Conservation (phyloP, 2,797 vertebrate genomes). For the Pangasius krempfi region DNA sequence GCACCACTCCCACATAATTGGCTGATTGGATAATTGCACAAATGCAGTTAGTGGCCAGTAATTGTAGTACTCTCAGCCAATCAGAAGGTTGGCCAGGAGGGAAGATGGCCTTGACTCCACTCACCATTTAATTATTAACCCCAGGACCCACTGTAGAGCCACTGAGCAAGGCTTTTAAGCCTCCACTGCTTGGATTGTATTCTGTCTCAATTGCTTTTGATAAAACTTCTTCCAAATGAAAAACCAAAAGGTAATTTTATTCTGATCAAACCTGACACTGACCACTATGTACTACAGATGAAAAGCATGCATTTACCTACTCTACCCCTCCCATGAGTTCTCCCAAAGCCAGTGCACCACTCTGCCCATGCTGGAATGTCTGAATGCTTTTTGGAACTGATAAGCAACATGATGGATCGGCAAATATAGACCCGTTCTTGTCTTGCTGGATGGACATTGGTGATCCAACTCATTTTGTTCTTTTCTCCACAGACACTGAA, state of each 20-base stretch:
- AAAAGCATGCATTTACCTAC: neutral
- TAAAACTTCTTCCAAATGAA: conserved; percentile 5
- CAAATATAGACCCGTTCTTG: neutral
- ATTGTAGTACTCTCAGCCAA: conserved; percentile 4
- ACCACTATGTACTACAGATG: neutral
- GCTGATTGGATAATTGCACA: conserved; percentile 72
- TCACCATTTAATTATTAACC: neutral
- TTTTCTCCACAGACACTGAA: neutral
- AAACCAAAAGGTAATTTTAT: neutral
- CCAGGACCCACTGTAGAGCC: neutral
- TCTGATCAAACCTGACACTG: neutral
- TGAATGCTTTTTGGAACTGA: neutral
- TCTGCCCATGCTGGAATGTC: neutral
- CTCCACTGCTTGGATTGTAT: neutral
- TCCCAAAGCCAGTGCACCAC: neutral
- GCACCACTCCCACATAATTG: neutral
- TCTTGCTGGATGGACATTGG: neutral
- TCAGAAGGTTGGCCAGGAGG: neutral
- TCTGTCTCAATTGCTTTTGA: neutral
- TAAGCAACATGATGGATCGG: neutral
- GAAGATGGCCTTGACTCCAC: neutral
- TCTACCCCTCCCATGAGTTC: neutral
- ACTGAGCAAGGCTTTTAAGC: neutral
- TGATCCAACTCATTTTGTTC: neutral
- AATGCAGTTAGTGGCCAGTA: neutral